A percentile compares a stretch with the other conserved stretches of the same genome.
Evolutionary conservation across 2,888 invertebrate genomes (phyloP).

Genomic region (Prosapia bicincta): DNA sequence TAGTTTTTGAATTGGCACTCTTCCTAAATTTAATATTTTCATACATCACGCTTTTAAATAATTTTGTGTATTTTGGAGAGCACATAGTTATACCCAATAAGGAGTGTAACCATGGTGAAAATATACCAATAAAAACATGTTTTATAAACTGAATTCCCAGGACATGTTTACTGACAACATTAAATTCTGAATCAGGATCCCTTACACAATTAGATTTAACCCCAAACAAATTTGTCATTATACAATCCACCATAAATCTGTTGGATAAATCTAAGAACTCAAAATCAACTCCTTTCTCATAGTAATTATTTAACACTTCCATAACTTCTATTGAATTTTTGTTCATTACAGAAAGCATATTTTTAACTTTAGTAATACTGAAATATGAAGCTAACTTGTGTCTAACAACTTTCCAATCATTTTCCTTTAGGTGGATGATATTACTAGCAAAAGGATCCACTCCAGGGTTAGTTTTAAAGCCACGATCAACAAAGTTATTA

Average conservation of each 20-base stretch:
- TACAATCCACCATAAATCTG: background rate
- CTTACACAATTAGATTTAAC: background rate
- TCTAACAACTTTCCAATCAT: background rate
- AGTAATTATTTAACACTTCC: background rate
- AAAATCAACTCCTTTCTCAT: background rate
- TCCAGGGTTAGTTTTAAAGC: background rate
- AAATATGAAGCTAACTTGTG: background rate
- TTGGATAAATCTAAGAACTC: background rate
- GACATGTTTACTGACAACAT: background rate
- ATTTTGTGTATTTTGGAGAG: background rate
- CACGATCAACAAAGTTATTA: background rate
- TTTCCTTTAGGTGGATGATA: background rate
- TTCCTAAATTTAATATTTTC: background rate
- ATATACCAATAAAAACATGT: background rate
- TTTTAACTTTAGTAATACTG: constrained; percentile 1
- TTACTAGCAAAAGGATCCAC: background rate
- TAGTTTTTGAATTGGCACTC: background rate
- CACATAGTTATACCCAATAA: background rate
- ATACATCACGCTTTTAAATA: background rate
- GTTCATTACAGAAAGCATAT: background rate
- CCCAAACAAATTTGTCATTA: background rate
- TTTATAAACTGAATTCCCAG: background rate
- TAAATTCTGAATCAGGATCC: background rate
- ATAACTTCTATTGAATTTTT: background rate
- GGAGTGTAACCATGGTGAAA: background rate